Evolutionary conservation across 2,113 vertebrate species (phyloP).

Genomic region (Cichladusa arquata): DNA sequence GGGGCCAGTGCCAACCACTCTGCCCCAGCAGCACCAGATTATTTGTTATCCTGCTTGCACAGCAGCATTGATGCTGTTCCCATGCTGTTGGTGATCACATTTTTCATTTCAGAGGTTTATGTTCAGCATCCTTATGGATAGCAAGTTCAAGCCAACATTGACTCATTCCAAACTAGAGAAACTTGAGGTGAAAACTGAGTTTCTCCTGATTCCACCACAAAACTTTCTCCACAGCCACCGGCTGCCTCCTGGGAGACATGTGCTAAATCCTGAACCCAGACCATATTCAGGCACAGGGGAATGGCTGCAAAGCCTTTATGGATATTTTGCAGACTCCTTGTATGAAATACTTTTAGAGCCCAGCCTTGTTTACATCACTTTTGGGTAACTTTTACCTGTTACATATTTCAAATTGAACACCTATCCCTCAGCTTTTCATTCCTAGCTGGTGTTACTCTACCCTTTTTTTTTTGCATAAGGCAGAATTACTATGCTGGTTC

Average conservation of each 20-base stretch:
- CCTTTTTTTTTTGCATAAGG: background rate
- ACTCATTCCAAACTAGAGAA: background rate
- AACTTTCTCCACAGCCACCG: background rate
- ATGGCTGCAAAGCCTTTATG: background rate
- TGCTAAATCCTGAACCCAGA: background rate
- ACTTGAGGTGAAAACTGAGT: background rate
- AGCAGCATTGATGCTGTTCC: background rate
- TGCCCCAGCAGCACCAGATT: background rate
- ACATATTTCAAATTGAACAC: background rate
- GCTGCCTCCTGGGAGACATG: background rate
- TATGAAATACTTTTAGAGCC: background rate
- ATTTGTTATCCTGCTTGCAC: background rate
- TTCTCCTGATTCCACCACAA: background rate
- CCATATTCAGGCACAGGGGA: rapidly evolving
- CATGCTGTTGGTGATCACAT: background rate
- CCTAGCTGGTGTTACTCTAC: background rate
- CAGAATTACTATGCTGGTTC: background rate
- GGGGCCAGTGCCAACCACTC: background rate
- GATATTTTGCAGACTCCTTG: background rate
- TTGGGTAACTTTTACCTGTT: background rate
- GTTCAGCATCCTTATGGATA: background rate
- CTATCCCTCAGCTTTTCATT: background rate
- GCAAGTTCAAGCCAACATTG: background rate
- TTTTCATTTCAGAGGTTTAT: background rate
- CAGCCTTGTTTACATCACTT: background rate